Evolutionary conservation across 1,140 invertebrate species (phyloP), one percentile per base, ranked within the genome.

Genomic region (Augochlora pura): DNA sequence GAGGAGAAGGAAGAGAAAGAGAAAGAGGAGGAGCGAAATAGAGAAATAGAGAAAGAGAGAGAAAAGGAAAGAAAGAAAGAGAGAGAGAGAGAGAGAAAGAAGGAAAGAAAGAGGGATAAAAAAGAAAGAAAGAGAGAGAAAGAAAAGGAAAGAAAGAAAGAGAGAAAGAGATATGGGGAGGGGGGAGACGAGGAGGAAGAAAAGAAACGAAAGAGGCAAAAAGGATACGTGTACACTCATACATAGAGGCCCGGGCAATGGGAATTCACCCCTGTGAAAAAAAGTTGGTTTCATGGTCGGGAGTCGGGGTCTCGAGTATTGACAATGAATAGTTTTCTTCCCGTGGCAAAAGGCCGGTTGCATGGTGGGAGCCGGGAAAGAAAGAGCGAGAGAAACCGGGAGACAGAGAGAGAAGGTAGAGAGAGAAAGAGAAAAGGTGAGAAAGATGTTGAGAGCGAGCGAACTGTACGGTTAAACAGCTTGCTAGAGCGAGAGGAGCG

Each of bases 311-410:
- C 83, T 85, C 83, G 67, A 85, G 79, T 87, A 87, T 86, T 80
- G 85, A 86, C 84, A 86, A 86, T 86, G 85, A 87, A 87, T 87
- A 86, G 85, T 87, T 86, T 87, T 86, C 85, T 86, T 87, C 79
- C 64, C 78, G 78, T 75, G 72, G 73, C 77, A 75, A 66, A 86
- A 77, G 77, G 68, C 64, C 54, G 69, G 39, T 27, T 21, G 49
- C 16, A 23, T n/a, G 73, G 32, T 18, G 64, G 57, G 32, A 9
- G 32, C 3, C 5, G 23, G 10, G 16, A 39, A 14, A 25, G 25
- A 27, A 46, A 69, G 14, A n/a, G 27, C 27, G 23, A 42, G 59
- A 42, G 67, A 70, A n/a, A n/a, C 25, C 27, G 9, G 52, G n/a
- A 60, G 25, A 68, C 39, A 65, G 2, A 39, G 73, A 46, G 14